Evolutionary conservation across 2,888 invertebrate genomes (phyloP), one percentile per base, ranked within the genome.

Genomic region (Protodeltote pygarga): DNA sequence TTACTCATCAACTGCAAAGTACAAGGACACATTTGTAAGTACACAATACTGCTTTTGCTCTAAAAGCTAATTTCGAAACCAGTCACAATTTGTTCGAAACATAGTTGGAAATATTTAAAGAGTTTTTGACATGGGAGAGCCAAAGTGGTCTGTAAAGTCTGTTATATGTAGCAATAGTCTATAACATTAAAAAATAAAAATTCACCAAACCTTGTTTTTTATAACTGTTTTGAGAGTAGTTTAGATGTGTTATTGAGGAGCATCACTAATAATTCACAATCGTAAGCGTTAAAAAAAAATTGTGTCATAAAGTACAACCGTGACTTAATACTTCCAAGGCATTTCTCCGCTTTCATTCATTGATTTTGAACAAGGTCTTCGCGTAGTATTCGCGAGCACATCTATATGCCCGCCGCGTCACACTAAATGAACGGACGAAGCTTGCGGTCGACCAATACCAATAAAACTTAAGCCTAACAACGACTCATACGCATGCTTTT

Each of bases 401-500:
- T 89, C 83, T 83, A 72, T 91, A 90, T 91, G 87, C 91, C 83
- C 85, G 85, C 82, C 90, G 89, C 90, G 88, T 89, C 80, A 80
- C 75, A 55, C 81, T 81, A 88, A 90, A 90, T 89, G 87, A 89
- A 89, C 91, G 90, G 91, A 91, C 91, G 91, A 73, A 76, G 83
- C 77, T 75, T 76, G 83, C 81, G 75, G 73, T 76, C 73, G 73
- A 70, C 82, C 88, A 88, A 87, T 89, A 85, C 85, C 82, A 85
- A 89, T 88, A 87, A 81, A 85, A 84, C 79, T 74, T 77, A 73
- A 71, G 71, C 77, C 70, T 71, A 70, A 54, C 80, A 77, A 79
- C 80, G 71, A 74, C 68, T 73, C 77, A 76, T 78, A 73, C 68
- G 73, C 77, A 76, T 78, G 73, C 75, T 79, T 75, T 73, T 66